Conservation (phyloP, 2,113 vertebrate species). For the Cacatua alba region DNA sequence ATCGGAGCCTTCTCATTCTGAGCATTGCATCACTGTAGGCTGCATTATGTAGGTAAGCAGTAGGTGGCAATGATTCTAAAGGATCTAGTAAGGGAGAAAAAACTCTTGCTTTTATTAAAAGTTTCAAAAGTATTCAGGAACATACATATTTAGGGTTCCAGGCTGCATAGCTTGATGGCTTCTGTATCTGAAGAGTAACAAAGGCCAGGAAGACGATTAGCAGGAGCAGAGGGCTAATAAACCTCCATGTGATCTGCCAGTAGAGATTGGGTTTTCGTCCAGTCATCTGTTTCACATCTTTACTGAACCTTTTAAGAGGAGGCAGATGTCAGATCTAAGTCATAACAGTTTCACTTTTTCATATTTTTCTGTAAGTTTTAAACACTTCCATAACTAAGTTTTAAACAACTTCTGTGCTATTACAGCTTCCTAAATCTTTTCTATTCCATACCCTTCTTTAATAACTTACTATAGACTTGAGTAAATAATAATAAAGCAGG, state of each 20-base stretch:
- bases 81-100: not conserved
- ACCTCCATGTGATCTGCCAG: constrained; percentile 84
- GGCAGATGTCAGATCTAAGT: not conserved
- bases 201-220: constrained; percentile 81
- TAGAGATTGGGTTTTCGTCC: constrained; percentile 80
- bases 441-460: not conserved
- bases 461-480: not conserved
- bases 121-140: not conserved
- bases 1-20: not conserved
- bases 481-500: not conserved
- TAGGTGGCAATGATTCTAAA: not conserved
- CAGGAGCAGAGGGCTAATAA: constrained; percentile 86
- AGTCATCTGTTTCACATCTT: constrained; percentile 86
- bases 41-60: not conserved
- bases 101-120: not conserved
- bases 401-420: not conserved
- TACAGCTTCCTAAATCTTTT: not conserved
- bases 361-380: not conserved
- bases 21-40: not conserved
- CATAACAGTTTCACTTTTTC: not conserved
- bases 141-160: constrained; percentile 88
- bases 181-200: constrained; percentile 70
- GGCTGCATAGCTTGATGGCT: constrained; percentile 72
- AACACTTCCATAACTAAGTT: not conserved
- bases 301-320: constrained; percentile 81